A percentile compares a stretch with the other conserved stretches of the same genome.
phyloP scores from a whole-genome alignment of 2,797 vertebrate species.

The Apogon talboti region DNA sequence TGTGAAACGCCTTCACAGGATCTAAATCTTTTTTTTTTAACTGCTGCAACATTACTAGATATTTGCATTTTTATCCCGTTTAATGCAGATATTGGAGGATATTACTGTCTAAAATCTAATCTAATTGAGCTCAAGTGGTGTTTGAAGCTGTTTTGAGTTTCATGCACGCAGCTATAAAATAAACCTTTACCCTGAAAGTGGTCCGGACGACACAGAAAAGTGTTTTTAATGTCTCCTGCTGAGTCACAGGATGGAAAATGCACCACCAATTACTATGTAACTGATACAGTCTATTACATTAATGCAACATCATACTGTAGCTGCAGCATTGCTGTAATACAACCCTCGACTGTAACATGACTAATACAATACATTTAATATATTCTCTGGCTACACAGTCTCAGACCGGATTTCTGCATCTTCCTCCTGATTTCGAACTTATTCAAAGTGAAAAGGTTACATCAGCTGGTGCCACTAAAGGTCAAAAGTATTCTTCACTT shows the following conservation, averaged over 20 bases:
- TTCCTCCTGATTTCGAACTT: not conserved
- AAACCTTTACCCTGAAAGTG: not conserved
- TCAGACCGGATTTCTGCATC: not conserved
- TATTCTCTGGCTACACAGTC: not conserved
- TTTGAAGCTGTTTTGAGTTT: no score
- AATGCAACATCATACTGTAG: not conserved
- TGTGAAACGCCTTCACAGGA: not conserved
- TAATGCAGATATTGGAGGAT: no score
- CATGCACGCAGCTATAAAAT: no score
- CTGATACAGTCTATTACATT: not conserved
- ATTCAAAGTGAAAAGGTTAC: no score
- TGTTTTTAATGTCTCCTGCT: not conserved
- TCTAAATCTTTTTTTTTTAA: not conserved
- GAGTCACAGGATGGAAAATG: conserved; percentile 1
- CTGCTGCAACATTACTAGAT: no score
- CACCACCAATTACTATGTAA: not conserved
- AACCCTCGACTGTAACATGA: conserved; percentile 16
- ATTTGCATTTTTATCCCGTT: no score
- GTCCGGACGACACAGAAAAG: not conserved
- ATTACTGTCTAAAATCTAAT: no score
- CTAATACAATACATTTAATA: not conserved
- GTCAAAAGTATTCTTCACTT: no score
- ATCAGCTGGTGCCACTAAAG: not conserved
- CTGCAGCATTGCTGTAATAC: conserved; percentile 5
- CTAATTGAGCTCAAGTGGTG: no score